These are phyloP conservation scores for Campaea margaritaria DNA, from an alignment of 2,888 invertebrate species.

Conservation along the genomic window DNA sequence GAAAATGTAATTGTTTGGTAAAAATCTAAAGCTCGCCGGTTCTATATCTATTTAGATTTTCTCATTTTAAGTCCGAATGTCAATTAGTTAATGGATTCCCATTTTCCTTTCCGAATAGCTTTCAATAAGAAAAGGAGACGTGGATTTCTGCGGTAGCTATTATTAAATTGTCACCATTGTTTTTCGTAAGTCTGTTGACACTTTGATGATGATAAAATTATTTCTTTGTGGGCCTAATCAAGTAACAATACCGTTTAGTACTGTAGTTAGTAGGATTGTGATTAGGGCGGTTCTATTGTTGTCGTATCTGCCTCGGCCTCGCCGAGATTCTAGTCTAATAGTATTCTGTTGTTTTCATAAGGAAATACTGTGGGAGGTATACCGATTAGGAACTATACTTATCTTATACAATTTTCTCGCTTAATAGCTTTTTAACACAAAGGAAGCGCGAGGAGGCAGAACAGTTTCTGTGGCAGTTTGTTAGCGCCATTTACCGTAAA, in stretches of 20 bases:
- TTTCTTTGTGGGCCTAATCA: constrained; percentile 18
- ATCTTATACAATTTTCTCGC: too few relatives aligned
- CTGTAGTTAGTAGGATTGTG: background rate
- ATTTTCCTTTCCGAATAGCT: constrained; percentile 43
- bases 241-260: constrained; percentile 8
- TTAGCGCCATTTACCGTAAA: background rate
- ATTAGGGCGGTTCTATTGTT: too few relatives aligned
- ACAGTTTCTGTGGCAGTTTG: background rate
- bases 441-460: background rate
- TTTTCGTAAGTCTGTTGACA: constrained; percentile 28
- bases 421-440: too few relatives aligned
- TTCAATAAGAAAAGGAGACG: constrained; percentile 35
- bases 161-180: constrained; percentile 38
- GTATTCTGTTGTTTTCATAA: background rate
- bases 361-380: background rate
- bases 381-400: background rate
- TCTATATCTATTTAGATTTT: constrained; percentile 39
- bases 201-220: constrained; percentile 22
- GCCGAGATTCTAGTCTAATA: background rate
- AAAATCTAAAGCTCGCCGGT: constrained; percentile 22
- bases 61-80: constrained; percentile 45
- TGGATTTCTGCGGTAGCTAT: constrained; percentile 27
- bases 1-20: constrained; percentile 32
- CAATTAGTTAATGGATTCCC: constrained; percentile 53
- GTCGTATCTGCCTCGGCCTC: too few relatives aligned